Percentiles rank a stretch among this genome's conserved stretches.
These are phyloP conservation scores for Acipenser ruthenus DNA, from an alignment of 2,797 vertebrate species.

Conservation along the genomic window DNA sequence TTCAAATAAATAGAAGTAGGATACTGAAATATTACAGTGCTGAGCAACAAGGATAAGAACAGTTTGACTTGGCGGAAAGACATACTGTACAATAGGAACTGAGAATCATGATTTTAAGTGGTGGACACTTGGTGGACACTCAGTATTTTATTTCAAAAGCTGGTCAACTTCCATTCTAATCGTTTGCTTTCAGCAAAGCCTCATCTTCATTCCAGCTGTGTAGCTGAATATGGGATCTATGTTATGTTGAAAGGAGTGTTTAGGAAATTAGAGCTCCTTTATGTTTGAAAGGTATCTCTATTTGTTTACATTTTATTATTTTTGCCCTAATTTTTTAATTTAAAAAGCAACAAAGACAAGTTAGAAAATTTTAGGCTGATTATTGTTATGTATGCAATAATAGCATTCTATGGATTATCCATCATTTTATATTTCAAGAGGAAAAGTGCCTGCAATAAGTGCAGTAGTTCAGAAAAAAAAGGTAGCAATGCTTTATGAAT, in stretches of 20 bases:
- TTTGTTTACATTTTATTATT: constrained; percentile 20
- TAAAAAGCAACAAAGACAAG: constrained; percentile 22
- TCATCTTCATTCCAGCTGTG: neutral
- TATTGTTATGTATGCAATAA: constrained; percentile 50
- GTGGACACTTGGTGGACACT: constrained; percentile 10
- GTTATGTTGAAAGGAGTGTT: neutral
- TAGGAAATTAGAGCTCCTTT: constrained; percentile 10
- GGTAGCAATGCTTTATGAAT: too few species aligned
- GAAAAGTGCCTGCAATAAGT: constrained; percentile 64
- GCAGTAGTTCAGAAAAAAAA: constrained; percentile 43
- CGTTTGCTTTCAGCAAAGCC: constrained; percentile 15
- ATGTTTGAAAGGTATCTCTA: constrained; percentile 30
- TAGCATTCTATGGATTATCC: constrained; percentile 26
- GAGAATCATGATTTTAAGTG: constrained; percentile 4
- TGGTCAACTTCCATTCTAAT: neutral
- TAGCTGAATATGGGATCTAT: constrained; percentile 7
- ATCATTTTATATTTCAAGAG: constrained; percentile 32
- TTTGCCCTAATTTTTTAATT: constrained; percentile 12
- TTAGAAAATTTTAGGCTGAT: constrained; percentile 3
- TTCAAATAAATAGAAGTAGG: neutral
- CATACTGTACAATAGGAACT: neutral
- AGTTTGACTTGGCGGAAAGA: constrained; percentile 1
- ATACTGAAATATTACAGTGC: neutral
- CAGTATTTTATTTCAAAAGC: constrained; percentile 17
- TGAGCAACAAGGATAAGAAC: neutral